These are phyloP conservation scores for Catharus fuscescens DNA, from an alignment of 2,113 vertebrate genomes.

Conservation along the genomic window DNA sequence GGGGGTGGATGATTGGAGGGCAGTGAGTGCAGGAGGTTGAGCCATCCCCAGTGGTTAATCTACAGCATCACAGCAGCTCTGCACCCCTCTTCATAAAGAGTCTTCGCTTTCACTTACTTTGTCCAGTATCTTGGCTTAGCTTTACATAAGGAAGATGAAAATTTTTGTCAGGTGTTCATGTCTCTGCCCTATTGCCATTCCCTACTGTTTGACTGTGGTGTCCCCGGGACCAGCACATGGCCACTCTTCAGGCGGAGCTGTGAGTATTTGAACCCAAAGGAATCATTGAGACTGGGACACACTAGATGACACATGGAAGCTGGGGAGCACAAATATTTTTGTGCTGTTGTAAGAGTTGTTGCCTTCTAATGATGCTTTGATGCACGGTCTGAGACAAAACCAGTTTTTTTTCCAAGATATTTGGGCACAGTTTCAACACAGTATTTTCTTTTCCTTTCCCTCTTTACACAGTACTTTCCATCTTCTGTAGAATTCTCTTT, in stretches of 20 bases:
- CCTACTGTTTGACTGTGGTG: not conserved
- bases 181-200: not conserved
- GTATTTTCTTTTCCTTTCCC: not conserved
- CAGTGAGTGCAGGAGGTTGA: not conserved
- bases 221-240: not conserved
- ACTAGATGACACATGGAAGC: not conserved
- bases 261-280: not conserved
- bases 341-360: not conserved
- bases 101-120: not conserved
- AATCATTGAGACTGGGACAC: not conserved
- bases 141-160: not conserved
- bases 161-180: not conserved
- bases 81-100: not conserved
- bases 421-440: not conserved
- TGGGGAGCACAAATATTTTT: not conserved
- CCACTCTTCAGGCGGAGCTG: not conserved
- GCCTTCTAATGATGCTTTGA: not conserved
- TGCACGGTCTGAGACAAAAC: not conserved
- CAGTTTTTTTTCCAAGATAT: not conserved
- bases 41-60: not conserved
- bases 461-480: not conserved
- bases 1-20: rapidly evolving
- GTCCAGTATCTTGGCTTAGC: not conserved
- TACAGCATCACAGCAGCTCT: not conserved
- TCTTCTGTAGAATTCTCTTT: not conserved